A percentile compares a stretch with the other conserved stretches of the same genome.
These are phyloP conservation scores for Drosophila triauraria DNA, from an alignment of 1,140 invertebrate genomes.

Conservation along the genomic window DNA sequence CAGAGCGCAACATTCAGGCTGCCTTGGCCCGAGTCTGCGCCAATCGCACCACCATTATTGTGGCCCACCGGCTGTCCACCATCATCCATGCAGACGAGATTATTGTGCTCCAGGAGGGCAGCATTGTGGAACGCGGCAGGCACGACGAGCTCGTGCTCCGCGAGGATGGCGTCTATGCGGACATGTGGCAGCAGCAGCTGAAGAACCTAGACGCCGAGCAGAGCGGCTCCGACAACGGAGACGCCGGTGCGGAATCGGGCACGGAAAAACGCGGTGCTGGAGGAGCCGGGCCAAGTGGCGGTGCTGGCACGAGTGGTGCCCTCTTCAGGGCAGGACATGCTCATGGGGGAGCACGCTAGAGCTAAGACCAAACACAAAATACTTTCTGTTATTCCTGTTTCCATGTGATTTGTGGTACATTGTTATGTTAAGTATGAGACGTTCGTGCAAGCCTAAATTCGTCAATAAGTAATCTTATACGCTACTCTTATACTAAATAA, in stretches of 20 bases:
- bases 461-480: constrained; percentile 50
- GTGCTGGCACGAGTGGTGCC: constrained; percentile 30
- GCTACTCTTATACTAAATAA: constrained; percentile 45
- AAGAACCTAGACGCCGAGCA: constrained; percentile 86
- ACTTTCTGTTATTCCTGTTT: constrained; percentile 62
- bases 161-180: constrained; percentile 89
- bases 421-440: constrained; percentile 47
- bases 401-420: constrained; percentile 63
- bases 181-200: constrained; percentile 96
- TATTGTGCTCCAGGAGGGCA: constrained; percentile 94
- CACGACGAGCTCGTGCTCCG: constrained; percentile 91
- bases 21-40: constrained; percentile 91
- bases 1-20: constrained; percentile 93
- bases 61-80: constrained; percentile 97
- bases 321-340: constrained; percentile 65
- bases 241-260: constrained; percentile 7
- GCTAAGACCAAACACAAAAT: constrained; percentile 24
- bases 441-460: constrained; percentile 47
- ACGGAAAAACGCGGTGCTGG: constrained; percentile 17
- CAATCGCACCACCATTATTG: constrained; percentile 95
- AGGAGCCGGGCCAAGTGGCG: constrained; percentile 2
- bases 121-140: constrained; percentile 95
- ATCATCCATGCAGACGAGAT: constrained; percentile 97
- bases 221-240: constrained; percentile 31
- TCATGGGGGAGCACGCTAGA: constrained; percentile 62